phyloP scores from a whole-genome alignment of 2,113 vertebrate genomes.

The Amphiprion ocellaris region DNA sequence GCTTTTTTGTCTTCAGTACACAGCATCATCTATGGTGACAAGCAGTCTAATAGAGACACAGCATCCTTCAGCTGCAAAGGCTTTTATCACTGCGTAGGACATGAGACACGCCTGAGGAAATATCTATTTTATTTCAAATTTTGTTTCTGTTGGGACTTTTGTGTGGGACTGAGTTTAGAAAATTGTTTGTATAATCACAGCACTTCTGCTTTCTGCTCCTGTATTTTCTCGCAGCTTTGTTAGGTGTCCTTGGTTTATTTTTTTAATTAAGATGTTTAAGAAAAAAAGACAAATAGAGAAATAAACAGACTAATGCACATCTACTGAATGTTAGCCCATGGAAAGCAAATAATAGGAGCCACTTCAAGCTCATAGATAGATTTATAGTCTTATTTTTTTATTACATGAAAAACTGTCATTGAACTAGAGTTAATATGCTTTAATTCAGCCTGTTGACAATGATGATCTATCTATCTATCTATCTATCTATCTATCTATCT shows the following conservation, averaged over 20 bases:
- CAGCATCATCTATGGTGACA: conserved; percentile 15
- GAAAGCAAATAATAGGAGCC: background rate
- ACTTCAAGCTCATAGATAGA: background rate
- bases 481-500: background rate
- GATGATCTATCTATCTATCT: background rate
- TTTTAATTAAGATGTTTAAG: background rate
- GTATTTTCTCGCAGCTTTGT: background rate
- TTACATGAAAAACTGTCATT: conserved; percentile 3
- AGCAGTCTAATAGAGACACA: background rate
- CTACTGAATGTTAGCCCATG: background rate
- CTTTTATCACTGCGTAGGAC: background rate
- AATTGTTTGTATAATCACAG: background rate
- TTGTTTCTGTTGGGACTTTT: conserved; percentile 7
- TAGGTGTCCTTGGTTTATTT: conserved; percentile 14
- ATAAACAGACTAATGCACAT: background rate
- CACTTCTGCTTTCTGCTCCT: background rate
- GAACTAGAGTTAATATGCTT: background rate
- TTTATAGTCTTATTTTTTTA: background rate
- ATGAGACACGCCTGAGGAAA: background rate
- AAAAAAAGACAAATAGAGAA: background rate
- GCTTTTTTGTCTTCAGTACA: background rate
- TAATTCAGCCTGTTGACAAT: background rate
- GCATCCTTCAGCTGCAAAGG: background rate
- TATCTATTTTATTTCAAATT: background rate
- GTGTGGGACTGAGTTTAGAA: conserved; percentile 7